Base-by-base conservation (phyloP, 2,888 invertebrate species). In the Lithophane socia region DNA sequence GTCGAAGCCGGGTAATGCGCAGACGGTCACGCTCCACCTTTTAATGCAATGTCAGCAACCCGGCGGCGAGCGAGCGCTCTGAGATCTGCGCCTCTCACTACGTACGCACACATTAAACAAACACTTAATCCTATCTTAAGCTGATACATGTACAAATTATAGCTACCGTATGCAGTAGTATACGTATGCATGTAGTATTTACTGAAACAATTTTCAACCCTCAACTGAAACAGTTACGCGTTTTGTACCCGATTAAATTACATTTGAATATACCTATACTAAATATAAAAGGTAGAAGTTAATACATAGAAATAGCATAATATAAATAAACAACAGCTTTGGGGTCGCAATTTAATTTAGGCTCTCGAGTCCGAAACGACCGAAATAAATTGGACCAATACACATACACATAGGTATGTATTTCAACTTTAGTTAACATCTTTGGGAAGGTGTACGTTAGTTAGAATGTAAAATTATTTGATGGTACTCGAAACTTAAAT, bases 21-120 rank as follows among this genome's bases (percentile, higher is more conserved):
- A 93, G 94, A 94, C 94, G 94, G 94, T 94, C 95, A 95, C 94
- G 95, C 92, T 94, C 91, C 91, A 93, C 92, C 92, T 93, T 93
- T 92, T 93, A 94, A 94, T 94, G 95, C 94, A 92, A 93, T 91
- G 93, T 94, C 95, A 95, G 94, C 93, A 89, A 82, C 88, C 80
- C 83, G 83, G 86, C 80, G 75, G 80, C 65, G 61, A 74, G 75
- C 63, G 84, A 83, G 84, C 78, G 82, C 77, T 78, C 61, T 66
- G 70, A 77, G 75, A 74, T 73, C 77, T 86, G 74, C 82, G 83
- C 79, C 84, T 87, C 74, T 52, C 47, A 70, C 73, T 79, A 85
- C 75, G 73, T 75, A 86, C 80, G 76, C 80, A 86, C 81, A 80
- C 75, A 82, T 83, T 84, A 82, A 85, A 82, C 78, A 82, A 82